Percentiles rank a stretch among this genome's conserved stretches.
phyloP scores from a whole-genome alignment of 2,888 invertebrate genomes.

The Sesia bembeciformis region DNA sequence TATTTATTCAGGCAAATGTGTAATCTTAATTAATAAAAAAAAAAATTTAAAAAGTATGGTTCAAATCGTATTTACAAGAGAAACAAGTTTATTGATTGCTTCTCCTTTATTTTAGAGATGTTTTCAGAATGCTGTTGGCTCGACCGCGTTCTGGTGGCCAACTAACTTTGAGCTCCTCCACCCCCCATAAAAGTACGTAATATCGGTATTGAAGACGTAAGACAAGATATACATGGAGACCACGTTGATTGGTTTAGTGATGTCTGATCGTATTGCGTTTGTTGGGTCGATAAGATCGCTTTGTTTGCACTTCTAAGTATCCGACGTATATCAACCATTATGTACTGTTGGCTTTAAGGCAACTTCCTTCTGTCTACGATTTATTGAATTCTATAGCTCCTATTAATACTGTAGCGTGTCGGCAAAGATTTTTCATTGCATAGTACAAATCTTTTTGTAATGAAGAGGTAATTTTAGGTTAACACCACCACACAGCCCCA shows the following conservation, averaged over 20 bases:
- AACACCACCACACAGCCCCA: too few species aligned
- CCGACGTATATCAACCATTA: slow-evolving; percentile 2
- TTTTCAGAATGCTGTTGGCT: slow-evolving; percentile 8
- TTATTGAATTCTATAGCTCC: too few species aligned
- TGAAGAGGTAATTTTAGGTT: too few species aligned
- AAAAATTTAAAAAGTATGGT: too few species aligned
- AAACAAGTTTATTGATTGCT: slow-evolving; percentile 19
- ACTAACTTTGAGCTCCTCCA: neutral
- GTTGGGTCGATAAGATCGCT: slow-evolving; percentile 21
- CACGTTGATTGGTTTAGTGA: slow-evolving; percentile 14
- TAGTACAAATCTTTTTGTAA: too few species aligned
- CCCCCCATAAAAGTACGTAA: neutral
- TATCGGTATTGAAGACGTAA: neutral
- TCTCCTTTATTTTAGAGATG: slow-evolving; percentile 13
- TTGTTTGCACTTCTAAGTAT: slow-evolving; percentile 25
- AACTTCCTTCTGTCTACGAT: neutral
- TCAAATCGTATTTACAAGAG: neutral
- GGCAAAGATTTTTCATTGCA: too few species aligned
- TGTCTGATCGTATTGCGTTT: slow-evolving; percentile 23
- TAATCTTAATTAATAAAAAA: too few species aligned
- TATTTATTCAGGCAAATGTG: too few species aligned
- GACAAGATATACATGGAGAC: slow-evolving; percentile 3
- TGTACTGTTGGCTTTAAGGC: neutral
- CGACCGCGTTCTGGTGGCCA: neutral
- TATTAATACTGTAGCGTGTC: too few species aligned